Base-by-base conservation (phyloP, 2,113 vertebrate species). In the Phaethon lepturus region DNA sequence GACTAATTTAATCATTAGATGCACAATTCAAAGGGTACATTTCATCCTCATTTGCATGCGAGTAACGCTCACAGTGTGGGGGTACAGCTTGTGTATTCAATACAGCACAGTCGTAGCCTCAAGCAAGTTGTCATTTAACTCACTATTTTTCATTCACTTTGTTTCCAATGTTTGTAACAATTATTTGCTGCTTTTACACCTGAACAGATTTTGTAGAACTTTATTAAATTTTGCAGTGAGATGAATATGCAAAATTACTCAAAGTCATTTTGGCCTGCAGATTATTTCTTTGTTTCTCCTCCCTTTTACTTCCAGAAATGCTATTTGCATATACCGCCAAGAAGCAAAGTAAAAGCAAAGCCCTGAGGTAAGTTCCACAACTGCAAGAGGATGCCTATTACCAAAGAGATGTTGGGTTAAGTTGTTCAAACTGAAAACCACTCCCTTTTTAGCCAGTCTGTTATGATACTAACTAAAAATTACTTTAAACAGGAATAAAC, bases 261-360 rank as follows among this genome's bases (percentile, higher is more conserved):
- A 4, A 17, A 31, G 14, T 33, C 4, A n/a, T 35, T 93, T 67
- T 67, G 17, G 25, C 2, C 17, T 38, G 13, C 2, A 23, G 13
- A 4, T 74, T 4, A 8, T 49, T 76, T 28, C 7, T 45, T 72
- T 45, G 38, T 22, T 20, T 3, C 4, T 12, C 13, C 19, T 66
- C 29, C 18, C 13, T 56, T 73, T 58, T 28, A 24, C 42, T 49
- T 59, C 13, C 66, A 78, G 55, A 72, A 81, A n/a, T 23, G 10
- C 68, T 86, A 4, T 22, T 7, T 42, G 55, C 13, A 20, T 12
- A 17, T 0, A 9, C 16, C 0, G 1, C 1, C 33, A 49, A 29
- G 40, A 23, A 44, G 13, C 20, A 26, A 90, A 84, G 49, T 1
- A 42, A 76, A 83, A 31, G 44, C 62, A 35, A 73, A 72, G 40